Percentiles rank a stretch among this genome's conserved stretches.
Conservation (phyloP, 2,797 vertebrate species). For the Melanogrammus aeglefinus region DNA sequence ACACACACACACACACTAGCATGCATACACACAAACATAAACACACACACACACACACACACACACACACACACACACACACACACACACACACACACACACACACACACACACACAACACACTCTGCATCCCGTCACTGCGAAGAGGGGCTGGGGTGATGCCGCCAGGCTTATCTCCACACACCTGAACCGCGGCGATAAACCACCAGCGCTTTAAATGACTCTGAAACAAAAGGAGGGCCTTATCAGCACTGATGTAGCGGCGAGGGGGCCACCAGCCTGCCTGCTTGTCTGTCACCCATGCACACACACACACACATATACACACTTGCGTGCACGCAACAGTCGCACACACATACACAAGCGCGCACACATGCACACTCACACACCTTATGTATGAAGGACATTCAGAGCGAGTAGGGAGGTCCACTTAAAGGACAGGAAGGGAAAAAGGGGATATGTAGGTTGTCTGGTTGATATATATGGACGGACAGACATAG, state of each 20-base stretch:
- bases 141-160: background rate
- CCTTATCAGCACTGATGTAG: background rate
- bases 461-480: no score
- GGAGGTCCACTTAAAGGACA: no score
- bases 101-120: background rate
- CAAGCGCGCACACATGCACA: background rate
- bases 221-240: background rate
- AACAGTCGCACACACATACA: background rate
- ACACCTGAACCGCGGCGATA: background rate
- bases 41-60: background rate
- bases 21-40: background rate
- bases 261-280: background rate
- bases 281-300: background rate
- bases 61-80: background rate
- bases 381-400: no score
- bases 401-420: no score
- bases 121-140: background rate
- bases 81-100: background rate
- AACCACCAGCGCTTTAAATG: background rate
- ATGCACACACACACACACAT: background rate
- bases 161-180: background rate
- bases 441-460: no score
- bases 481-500: background rate
- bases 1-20: background rate
- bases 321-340: no score